phyloP scores from a whole-genome alignment of 2,113 vertebrate genomes.

The Ictalurus punctatus region DNA sequence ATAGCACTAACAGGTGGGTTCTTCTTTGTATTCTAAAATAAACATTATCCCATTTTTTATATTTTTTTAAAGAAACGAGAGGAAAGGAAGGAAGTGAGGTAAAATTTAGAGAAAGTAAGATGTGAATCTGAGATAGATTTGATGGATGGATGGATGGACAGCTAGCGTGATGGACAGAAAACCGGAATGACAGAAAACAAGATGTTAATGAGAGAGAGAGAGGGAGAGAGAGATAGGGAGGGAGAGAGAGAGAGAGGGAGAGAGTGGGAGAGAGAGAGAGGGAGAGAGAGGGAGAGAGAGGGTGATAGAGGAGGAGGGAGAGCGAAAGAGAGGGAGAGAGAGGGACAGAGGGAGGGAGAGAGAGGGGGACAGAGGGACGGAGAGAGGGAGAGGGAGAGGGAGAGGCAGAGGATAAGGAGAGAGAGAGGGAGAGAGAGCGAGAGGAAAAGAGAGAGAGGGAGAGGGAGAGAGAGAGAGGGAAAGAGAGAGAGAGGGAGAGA shows the following conservation, averaged over 20 bases:
- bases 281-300: no score
- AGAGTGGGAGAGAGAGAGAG: no score
- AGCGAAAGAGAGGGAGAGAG: no score
- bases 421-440: no score
- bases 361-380: no score
- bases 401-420: no score
- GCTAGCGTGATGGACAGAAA: background rate
- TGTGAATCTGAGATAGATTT: background rate
- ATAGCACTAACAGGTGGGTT: background rate
- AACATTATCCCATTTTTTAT: constrained; percentile 4
- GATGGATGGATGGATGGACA: background rate
- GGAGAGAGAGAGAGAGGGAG: background rate
- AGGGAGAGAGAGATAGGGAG: constrained; percentile 12
- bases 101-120: background rate
- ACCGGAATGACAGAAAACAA: background rate
- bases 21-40: background rate
- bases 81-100: no score
- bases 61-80: background rate
- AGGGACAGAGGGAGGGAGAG: no score
- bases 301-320: no score
- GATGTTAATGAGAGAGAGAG: background rate
- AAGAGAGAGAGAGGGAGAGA: background rate
- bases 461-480: constrained; percentile 20
- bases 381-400: no score
- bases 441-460: background rate